These are phyloP conservation scores for Incurvaria masculella DNA, from an alignment of 2,888 invertebrate genomes.

Conservation along the genomic window DNA sequence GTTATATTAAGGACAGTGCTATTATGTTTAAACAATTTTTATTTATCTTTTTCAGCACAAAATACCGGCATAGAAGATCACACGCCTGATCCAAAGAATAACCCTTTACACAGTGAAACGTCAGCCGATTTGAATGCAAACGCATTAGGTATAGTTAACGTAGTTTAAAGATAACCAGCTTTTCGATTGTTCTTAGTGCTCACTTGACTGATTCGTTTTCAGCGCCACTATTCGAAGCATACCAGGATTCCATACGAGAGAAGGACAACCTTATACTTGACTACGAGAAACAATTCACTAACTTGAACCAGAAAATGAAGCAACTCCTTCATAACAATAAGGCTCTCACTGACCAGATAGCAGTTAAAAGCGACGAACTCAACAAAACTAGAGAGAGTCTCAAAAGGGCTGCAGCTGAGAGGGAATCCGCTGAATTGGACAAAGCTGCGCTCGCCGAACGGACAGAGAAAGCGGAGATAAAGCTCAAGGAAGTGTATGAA, in stretches of 20 bases:
- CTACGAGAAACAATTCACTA: conserved; percentile 68
- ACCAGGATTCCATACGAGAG: conserved; percentile 73
- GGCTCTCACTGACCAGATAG: conserved; percentile 43
- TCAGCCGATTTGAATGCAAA: too few relatives aligned
- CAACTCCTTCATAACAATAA: conserved; percentile 70
- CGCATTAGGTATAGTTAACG: too few relatives aligned
- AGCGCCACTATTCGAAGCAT: conserved; percentile 71
- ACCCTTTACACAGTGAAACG: too few relatives aligned
- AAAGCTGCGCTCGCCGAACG: conserved; percentile 58
- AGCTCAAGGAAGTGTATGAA: conserved; percentile 69
- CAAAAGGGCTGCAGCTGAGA: conserved; percentile 39
- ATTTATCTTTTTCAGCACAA: too few relatives aligned
- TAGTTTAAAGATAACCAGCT: too few relatives aligned
- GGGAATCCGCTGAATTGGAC: conserved; percentile 44
- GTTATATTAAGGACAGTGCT: too few relatives aligned
- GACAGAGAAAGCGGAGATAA: conserved; percentile 66
- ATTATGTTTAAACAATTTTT: too few relatives aligned
- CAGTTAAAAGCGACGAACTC: conserved; percentile 32
- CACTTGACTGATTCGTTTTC: too few relatives aligned
- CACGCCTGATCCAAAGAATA: too few relatives aligned
- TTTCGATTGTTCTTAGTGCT: too few relatives aligned
- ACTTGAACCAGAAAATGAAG: conserved; percentile 69
- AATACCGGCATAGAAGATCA: too few relatives aligned
- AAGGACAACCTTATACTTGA: conserved; percentile 69
- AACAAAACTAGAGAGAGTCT: conserved; percentile 36